Base-by-base conservation (phyloP, 2,797 vertebrate genomes). In the Periparus ater region DNA sequence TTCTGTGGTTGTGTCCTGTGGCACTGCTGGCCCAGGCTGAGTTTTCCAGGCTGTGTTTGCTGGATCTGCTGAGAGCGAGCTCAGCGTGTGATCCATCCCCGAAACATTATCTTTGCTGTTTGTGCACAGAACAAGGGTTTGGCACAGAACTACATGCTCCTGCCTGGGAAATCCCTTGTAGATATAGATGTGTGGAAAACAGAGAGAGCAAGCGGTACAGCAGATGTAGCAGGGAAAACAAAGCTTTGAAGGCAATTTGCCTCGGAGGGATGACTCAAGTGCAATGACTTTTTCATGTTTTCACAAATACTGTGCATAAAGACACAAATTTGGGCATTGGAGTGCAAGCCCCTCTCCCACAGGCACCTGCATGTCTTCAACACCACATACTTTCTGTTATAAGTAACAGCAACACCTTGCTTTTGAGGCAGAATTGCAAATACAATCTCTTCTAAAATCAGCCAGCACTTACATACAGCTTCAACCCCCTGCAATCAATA, bases 401-500 rank as follows among this genome's bases (percentile, higher is more conserved):
- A 32, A 62, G 47, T 26, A 88, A 44, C 16, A 34, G n/a, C 11
- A 91, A 57, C 55, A 81, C 60, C 67, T 84, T 73, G 85, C 27
- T 84, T 63, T 79, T 82, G 67, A 67, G 70, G 63, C 50, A 95
- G 77, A 44, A 71, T 30, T 79, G 63, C 3, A 14, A 90, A 76
- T 68, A 91, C 79, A 93, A 76, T 75, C 40, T 90, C 42, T 65
- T n/a, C 50, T 40, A 85, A 78, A 93, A 88, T 71, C 95, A 93
- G 40, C 55, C 42, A 79, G 57, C 1, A 3, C 71, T 87, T 85
- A 55, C 63, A 55, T 62, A 84, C 71, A 91, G 63, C 67, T 73
- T 50, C 77, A 88, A 30, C 26, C 26, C 13, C 29, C 50, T 82
- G 82, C 54, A 93, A 89, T 93, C 94, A 91, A 92, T 94, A 93